Conservation (phyloP, 2,888 invertebrate species). For the Biston stratarius region DNA sequence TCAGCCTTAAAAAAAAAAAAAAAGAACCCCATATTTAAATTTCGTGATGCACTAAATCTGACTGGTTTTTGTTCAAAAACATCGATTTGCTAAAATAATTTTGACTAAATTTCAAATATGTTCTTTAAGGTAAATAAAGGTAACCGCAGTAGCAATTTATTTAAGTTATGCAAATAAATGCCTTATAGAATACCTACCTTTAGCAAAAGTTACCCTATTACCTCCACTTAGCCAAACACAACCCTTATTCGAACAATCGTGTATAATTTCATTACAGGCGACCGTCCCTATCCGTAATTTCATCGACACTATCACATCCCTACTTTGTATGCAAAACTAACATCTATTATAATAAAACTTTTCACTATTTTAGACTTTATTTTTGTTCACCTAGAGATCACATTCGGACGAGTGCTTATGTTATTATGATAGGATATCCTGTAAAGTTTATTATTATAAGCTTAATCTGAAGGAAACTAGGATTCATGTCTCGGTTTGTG, state of each 20-base stretch:
- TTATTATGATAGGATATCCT: slow-evolving; percentile 50
- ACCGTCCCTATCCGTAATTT: slow-evolving; percentile 40
- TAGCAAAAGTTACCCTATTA: neutral
- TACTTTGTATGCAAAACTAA: slow-evolving; percentile 68
- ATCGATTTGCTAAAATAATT: too few species aligned
- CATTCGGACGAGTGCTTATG: slow-evolving; percentile 5
- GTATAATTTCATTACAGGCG: slow-evolving; percentile 58
- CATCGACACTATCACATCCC: slow-evolving; percentile 54
- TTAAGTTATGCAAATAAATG: neutral
- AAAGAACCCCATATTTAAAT: too few species aligned
- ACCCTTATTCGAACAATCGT: slow-evolving; percentile 61
- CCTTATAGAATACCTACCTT: neutral
- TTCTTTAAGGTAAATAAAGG: too few species aligned
- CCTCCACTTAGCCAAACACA: slow-evolving; percentile 12
- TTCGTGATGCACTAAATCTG: too few species aligned
- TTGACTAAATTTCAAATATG: too few species aligned
- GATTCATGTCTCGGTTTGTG: slow-evolving; percentile 51
- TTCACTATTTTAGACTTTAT: slow-evolving; percentile 5
- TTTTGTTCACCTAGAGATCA: neutral
- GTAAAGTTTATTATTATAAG: slow-evolving; percentile 56
- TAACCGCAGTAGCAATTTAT: too few species aligned
- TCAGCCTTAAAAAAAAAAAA: too few species aligned
- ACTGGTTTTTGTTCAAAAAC: too few species aligned
- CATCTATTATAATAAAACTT: slow-evolving; percentile 41
- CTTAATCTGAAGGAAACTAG: slow-evolving; percentile 58